These are phyloP conservation scores for Sus cebifrons DNA, from an alignment of 2,797 vertebrate genomes.

Conservation along the genomic window DNA sequence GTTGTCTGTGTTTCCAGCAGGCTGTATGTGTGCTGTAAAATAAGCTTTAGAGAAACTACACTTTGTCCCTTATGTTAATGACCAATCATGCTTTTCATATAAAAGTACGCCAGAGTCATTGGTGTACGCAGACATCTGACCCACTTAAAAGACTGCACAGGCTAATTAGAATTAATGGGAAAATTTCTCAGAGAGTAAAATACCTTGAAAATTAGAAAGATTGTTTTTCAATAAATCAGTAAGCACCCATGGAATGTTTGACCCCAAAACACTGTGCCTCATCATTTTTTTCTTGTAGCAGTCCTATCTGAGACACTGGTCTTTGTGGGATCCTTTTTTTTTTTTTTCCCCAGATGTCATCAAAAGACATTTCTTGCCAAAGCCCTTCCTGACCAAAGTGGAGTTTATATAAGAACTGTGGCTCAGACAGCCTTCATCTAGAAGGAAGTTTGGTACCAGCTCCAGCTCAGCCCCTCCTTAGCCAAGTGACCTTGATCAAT, in stretches of 20 bases:
- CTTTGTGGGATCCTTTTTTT: neutral
- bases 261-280: neutral
- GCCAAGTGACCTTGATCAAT: neutral
- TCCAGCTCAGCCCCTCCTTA: neutral
- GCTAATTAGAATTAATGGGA: constrained; percentile 57
- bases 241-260: neutral
- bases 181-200: constrained; percentile 49
- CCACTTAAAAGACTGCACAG: neutral
- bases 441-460: neutral
- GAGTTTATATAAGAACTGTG: neutral
- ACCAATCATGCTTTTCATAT: neutral
- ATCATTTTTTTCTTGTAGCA: constrained; percentile 8
- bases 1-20: neutral
- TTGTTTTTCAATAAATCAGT: constrained; percentile 49
- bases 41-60: neutral
- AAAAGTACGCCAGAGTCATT: neutral
- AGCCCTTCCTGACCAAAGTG: neutral
- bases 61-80: neutral
- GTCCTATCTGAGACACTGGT: neutral
- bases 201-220: constrained; percentile 49
- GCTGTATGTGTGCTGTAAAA: neutral
- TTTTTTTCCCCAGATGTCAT: constrained; percentile 10
- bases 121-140: neutral
- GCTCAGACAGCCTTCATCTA: neutral
- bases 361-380: constrained; percentile 33